Evolutionary conservation across 2,888 invertebrate species (phyloP).

Genomic region (Hecatera dysodea): DNA sequence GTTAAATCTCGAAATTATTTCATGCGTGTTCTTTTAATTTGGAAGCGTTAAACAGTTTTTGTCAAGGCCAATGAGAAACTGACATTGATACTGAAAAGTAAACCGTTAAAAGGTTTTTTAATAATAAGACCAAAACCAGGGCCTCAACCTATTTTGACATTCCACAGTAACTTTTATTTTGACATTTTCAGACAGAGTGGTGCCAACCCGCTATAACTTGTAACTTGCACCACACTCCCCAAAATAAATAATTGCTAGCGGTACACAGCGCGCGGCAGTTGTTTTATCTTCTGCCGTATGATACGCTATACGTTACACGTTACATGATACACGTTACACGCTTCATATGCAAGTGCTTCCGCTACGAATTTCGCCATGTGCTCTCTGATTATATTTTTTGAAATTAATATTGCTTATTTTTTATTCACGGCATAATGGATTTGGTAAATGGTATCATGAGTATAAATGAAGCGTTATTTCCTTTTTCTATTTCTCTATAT

Average conservation of each 20-base stretch:
- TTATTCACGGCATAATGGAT: background rate
- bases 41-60: too few species aligned
- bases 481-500: background rate
- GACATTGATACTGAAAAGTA: too few species aligned
- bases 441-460: background rate
- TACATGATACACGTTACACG: slow-evolving; percentile 45
- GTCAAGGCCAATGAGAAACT: too few species aligned
- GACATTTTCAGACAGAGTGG: too few species aligned
- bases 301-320: slow-evolving; percentile 50
- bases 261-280: slow-evolving; percentile 65
- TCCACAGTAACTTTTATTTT: too few species aligned
- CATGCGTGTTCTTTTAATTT: too few species aligned
- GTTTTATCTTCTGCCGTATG: slow-evolving; percentile 71
- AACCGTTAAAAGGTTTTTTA: too few species aligned
- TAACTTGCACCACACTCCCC: slow-evolving; percentile 33
- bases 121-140: too few species aligned
- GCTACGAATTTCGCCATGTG: slow-evolving; percentile 7
- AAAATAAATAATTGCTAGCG: slow-evolving; percentile 73
- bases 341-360: slow-evolving; percentile 54
- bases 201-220: slow-evolving; percentile 35
- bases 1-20: too few species aligned
- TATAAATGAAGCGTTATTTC: background rate
- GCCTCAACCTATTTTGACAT: too few species aligned
- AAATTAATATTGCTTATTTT: slow-evolving; percentile 15
- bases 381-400: slow-evolving; percentile 38